phyloP scores from a whole-genome alignment of 2,113 vertebrate species.

The Sylvilagus bachmani region DNA sequence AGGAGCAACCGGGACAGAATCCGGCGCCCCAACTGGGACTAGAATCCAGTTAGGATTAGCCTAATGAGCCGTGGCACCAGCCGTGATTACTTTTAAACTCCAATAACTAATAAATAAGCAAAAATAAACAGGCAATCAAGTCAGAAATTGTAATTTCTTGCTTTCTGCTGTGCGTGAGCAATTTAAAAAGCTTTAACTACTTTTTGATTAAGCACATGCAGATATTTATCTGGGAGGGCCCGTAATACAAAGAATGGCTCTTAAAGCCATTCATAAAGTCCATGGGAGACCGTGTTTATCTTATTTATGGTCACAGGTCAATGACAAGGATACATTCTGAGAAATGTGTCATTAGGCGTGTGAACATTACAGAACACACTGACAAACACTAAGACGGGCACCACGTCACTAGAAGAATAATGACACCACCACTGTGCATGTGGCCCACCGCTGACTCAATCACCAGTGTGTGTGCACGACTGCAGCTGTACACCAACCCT shows the following conservation, averaged over 20 bases:
- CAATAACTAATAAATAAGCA: constrained; percentile 6
- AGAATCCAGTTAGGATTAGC: too few species aligned
- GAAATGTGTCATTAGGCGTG: too few species aligned
- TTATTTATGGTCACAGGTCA: not conserved
- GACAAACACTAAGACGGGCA: not conserved
- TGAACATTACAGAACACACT: too few species aligned
- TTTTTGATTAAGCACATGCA: not conserved
- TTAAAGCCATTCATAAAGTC: constrained; percentile 3
- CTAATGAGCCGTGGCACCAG: too few species aligned
- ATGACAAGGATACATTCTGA: too few species aligned
- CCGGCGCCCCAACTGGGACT: too few species aligned
- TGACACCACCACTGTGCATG: not conserved
- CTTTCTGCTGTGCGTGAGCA: not conserved
- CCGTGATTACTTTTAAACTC: not conserved
- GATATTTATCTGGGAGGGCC: not conserved
- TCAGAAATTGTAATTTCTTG: constrained; percentile 1
- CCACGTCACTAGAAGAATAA: too few species aligned
- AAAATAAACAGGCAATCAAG: constrained; percentile 37
- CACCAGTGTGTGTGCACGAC: not conserved
- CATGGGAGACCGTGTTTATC: not conserved
- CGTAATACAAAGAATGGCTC: constrained; percentile 5
- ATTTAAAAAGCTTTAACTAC: not conserved
- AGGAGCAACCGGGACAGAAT: too few species aligned
- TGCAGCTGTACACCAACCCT: not conserved
- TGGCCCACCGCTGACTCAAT: too few species aligned